Base-by-base conservation (phyloP, 2,888 invertebrate genomes). In the Nemoura dubitans region DNA sequence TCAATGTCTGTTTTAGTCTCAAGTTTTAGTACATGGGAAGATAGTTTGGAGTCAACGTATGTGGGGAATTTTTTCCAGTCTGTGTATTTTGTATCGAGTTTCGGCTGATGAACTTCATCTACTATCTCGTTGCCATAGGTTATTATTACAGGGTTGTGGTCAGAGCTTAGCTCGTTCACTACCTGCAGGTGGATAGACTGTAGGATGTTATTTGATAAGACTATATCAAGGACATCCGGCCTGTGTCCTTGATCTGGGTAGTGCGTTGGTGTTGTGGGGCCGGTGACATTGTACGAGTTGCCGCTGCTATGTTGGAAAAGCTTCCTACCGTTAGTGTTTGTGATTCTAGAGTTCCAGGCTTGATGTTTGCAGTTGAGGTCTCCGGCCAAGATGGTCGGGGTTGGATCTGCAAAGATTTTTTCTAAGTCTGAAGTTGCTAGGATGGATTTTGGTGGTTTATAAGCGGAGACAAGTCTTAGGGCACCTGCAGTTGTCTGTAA, bases 141-240 rank as follows among this genome's bases (percentile, higher is more conserved):
- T 3, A 81, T 6, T 16, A 81, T 3, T 16, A 81, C 29, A 6
- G 81, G 81, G 81, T 81, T 81, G 27, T 81, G 81, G 77, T 77
- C 77, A 77, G 77, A 77, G 26, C 26, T 77, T 25, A 77, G 21
- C 14, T 77, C 77, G 2, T 77, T 2, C 3, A n/a, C 26, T 5
- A 14, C 26, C 5, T 16, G 2, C 6, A 77, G 6, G 5, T 77
- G 2, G 26, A 77, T 77, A 16, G 77, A 77, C 5, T 16, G 21
- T 5, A 5, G 2, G 77, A 77, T n/a, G 77, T 77, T 77, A 16
- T 5, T 25, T 26, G 25, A 2, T 26, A 77, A 5, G 5, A 77
- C 6, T 5, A 77, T 77, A 14, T 77, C 77, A 6, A 77, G 21
- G 6, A 77, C 77, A 77, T 77, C 77, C 14, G 77, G 77, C 21